phyloP scores from a whole-genome alignment of 2,888 invertebrate genomes.

The Brenthis ino region DNA sequence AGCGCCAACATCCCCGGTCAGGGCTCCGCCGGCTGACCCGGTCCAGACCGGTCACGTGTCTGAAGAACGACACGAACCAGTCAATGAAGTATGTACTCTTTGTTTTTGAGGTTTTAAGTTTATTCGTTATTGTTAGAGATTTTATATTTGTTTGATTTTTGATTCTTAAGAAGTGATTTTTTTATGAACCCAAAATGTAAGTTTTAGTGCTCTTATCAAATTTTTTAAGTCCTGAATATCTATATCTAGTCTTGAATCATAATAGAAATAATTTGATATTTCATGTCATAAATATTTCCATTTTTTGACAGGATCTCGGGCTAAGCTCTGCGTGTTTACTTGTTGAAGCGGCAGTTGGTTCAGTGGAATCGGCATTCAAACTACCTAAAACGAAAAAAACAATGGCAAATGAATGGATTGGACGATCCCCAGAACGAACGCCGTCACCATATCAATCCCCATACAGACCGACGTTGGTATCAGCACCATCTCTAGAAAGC shows the following conservation, averaged over 20 bases:
- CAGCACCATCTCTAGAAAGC: slow-evolving; percentile 81
- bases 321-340: slow-evolving; percentile 91
- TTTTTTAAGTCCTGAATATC: too few species aligned
- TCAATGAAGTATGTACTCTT: slow-evolving; percentile 49
- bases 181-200: too few species aligned
- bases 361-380: slow-evolving; percentile 91
- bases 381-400: slow-evolving; percentile 96
- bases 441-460: slow-evolving; percentile 73
- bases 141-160: too few species aligned
- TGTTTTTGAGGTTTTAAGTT: background rate
- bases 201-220: too few species aligned
- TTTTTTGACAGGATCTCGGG: slow-evolving; percentile 65
- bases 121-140: too few species aligned
- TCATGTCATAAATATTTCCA: background rate
- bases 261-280: too few species aligned
- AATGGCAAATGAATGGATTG: slow-evolving; percentile 95
- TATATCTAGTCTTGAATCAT: too few species aligned
- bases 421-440: slow-evolving; percentile 85
- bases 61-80: slow-evolving; percentile 36
- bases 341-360: slow-evolving; percentile 92
- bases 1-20: slow-evolving; percentile 77
- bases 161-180: too few species aligned
- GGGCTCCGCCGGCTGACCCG: slow-evolving; percentile 10
- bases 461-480: slow-evolving; percentile 65
- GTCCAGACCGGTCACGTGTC: slow-evolving; percentile 14